Evolutionary conservation across 1,140 invertebrate species (phyloP), one percentile per base, ranked within the genome.

Genomic region (Temnothorax curvispinosus): DNA sequence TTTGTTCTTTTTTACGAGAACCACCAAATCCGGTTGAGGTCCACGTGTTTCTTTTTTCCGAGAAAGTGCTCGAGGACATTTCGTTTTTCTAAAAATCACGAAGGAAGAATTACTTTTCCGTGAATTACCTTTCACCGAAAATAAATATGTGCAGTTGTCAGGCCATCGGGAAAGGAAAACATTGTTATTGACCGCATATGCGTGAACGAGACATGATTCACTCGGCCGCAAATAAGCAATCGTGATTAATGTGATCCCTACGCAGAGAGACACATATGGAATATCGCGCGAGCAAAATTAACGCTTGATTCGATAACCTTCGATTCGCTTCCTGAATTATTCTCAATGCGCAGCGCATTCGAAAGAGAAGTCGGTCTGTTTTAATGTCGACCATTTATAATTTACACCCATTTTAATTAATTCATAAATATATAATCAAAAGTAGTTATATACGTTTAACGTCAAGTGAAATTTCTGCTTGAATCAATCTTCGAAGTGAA

Each of bases 121-220:
- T 11, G 11, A 72, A 47, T 50, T 62, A 44, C 56, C 21, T 62
- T 38, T 82, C 13, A 15, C 54, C n/a, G 13, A 47, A 82, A 82
- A 82, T 74, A 74, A 41, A 75, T 21, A 21, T 38, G 35, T 6
- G 35, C n/a, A n/a, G n/a, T 6, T 32, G 41, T 84, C 69, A 50
- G 11, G 2, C 3, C 32, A 15, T 32, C 21, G 8, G 3, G 27
- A 9, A 21, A 38, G 27, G 9, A 47, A 74, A n/a, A 4, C 56
- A 18, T n/a, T 47, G 38, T 6, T 56, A 81, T 71, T 38, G 18
- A 47, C 38, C 38, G 18, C 80, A 50, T 15, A 54, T 32, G 52
- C 6, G 21, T 15, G 15, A 82, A 82, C 5, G n/a, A 82, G 4
- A 32, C 41, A 8, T 75, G 80, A 84, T 84, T 84, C 80, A 84